A percentile compares a stretch with the other conserved stretches of the same genome.
phyloP scores from a whole-genome alignment of 2,888 invertebrate species.

The Tetragonula carbonaria region DNA sequence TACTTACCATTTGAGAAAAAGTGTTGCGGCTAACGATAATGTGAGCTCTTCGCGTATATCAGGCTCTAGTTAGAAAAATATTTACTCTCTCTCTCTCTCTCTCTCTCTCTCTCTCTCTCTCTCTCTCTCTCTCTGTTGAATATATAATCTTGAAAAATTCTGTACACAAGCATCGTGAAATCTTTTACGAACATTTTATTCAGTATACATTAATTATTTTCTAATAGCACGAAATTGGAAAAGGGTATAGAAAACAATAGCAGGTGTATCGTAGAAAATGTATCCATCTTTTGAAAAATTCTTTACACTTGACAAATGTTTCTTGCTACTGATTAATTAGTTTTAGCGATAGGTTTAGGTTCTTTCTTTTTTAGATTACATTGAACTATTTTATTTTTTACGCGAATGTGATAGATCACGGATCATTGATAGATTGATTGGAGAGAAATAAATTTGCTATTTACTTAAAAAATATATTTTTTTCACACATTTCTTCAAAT shows the following conservation, averaged over 20 bases:
- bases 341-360: neutral
- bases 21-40: neutral
- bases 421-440: neutral
- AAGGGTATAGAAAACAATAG: too few relatives aligned
- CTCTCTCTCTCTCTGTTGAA: neutral
- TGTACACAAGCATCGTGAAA: neutral
- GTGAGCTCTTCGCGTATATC: too few relatives aligned
- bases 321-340: too few relatives aligned
- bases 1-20: neutral
- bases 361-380: too few relatives aligned
- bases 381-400: neutral
- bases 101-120: too few relatives aligned
- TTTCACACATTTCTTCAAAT: too few relatives aligned
- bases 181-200: neutral
- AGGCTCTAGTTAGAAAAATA: neutral
- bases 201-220: neutral
- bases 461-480: too few relatives aligned
- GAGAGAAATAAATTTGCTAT: neutral
- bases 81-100: neutral
- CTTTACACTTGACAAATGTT: too few relatives aligned
- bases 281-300: too few relatives aligned
- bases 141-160: neutral
- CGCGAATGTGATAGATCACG: neutral
- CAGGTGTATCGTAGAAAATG: too few relatives aligned
- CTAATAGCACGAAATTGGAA: fast-evolving